Conservation (phyloP, 2,888 invertebrate species). For the Antitype chi region DNA sequence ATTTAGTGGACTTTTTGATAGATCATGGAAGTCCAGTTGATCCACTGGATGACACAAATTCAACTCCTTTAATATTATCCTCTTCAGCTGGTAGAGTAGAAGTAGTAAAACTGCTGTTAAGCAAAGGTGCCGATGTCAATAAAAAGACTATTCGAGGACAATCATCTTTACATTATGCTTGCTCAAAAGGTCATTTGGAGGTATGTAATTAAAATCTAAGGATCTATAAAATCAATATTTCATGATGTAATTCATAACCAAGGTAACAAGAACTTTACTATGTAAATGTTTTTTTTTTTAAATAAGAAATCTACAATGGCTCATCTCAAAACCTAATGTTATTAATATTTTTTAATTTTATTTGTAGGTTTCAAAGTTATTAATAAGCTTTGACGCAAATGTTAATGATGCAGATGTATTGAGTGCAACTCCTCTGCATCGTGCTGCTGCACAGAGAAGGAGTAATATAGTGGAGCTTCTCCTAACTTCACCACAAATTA, state of each 20-base stretch:
- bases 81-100: constrained; percentile 94
- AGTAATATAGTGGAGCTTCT: constrained; percentile 92
- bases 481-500: constrained; percentile 88
- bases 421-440: constrained; percentile 94
- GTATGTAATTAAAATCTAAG: constrained; percentile 78
- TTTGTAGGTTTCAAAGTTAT: constrained; percentile 92
- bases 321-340: not conserved
- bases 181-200: constrained; percentile 95
- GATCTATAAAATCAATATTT: not conserved
- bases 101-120: constrained; percentile 92
- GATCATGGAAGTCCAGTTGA: constrained; percentile 93
- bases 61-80: constrained; percentile 95
- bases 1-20: constrained; percentile 93
- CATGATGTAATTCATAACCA: not conserved
- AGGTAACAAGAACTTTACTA: not conserved
- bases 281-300: not conserved
- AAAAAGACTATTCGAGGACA: constrained; percentile 94
- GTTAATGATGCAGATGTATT: constrained; percentile 92
- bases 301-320: not conserved
- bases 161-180: constrained; percentile 95
- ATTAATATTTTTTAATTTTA: not conserved
- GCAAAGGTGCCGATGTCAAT: constrained; percentile 93
- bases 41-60: constrained; percentile 93
- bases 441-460: constrained; percentile 92
- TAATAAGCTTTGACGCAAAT: constrained; percentile 93